Conservation (phyloP, 2,888 invertebrate genomes). For the Adela reaumurella region DNA sequence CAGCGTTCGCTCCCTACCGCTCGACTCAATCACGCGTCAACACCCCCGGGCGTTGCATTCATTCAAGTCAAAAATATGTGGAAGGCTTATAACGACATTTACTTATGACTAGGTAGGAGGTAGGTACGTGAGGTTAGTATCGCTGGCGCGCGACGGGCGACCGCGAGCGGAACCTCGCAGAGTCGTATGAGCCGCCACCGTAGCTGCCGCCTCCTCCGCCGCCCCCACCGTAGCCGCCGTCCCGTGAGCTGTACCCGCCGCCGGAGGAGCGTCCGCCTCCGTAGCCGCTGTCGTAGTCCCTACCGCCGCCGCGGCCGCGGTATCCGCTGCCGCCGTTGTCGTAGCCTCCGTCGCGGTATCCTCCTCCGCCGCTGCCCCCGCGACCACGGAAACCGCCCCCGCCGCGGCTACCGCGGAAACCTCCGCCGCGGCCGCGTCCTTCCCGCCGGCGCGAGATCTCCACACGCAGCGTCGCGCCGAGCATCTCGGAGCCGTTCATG, state of each 20-base stretch:
- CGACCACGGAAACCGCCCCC: constrained; percentile 44
- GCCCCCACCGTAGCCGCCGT: constrained; percentile 36
- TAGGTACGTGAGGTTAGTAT: constrained; percentile 30
- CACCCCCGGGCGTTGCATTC: background rate
- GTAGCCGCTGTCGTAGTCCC: constrained; percentile 27
- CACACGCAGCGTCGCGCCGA: constrained; percentile 83
- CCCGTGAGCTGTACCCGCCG: constrained; percentile 51
- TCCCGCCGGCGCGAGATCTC: constrained; percentile 83
- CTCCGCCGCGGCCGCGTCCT: constrained; percentile 63
- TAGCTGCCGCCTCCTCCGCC: constrained; percentile 27
- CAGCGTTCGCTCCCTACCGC: background rate
- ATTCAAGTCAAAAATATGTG: background rate
- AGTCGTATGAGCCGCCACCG: constrained; percentile 29
- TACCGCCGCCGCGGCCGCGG: constrained; percentile 32
- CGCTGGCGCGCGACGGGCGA: constrained; percentile 50
- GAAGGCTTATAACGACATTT: background rate
- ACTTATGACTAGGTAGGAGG: constrained; percentile 3
- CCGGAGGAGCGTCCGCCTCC: constrained; percentile 56
- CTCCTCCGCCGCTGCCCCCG: constrained; percentile 30
- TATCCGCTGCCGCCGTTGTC: constrained; percentile 47
- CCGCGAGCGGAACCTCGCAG: constrained; percentile 38
- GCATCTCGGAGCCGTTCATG: constrained; percentile 82
- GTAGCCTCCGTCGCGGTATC: constrained; percentile 35
- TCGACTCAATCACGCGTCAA: background rate
- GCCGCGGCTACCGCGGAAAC: constrained; percentile 53